Conservation (phyloP, 2,797 vertebrate genomes). For the Cyclopterus lumpus region DNA sequence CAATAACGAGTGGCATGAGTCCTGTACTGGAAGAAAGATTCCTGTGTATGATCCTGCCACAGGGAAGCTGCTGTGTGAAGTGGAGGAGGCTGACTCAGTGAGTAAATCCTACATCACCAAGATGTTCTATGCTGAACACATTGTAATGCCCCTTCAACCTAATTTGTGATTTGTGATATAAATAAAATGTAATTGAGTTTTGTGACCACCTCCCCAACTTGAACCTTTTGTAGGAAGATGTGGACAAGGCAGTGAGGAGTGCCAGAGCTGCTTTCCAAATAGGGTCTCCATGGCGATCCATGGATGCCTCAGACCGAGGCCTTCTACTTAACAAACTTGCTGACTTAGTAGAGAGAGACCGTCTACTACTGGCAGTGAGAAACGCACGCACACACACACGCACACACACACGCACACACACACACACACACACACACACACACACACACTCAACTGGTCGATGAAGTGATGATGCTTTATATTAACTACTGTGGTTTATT, state of each 20-base stretch:
- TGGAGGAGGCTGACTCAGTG: conserved; percentile 90
- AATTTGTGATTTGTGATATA: not conserved
- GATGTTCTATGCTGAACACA: not conserved
- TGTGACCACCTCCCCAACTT: not conserved
- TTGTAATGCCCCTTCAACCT: not conserved
- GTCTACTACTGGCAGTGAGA: conserved; percentile 87
- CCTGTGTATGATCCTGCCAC: conserved; percentile 87
- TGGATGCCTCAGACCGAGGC: conserved; percentile 90
- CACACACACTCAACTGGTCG: not conserved
- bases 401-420: no score
- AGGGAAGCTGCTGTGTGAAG: conserved; percentile 88
- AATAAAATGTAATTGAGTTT: not conserved
- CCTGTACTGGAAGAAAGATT: conserved; percentile 87
- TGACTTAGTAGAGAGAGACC: conserved; percentile 89
- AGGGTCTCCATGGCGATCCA: conserved; percentile 89
- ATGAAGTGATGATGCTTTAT: rapidly evolving
- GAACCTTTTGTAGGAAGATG: conserved; percentile 79
- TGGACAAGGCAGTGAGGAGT: conserved; percentile 88
- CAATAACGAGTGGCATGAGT: conserved; percentile 90
- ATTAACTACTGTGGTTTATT: not conserved
- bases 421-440: no score
- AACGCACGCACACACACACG: no score
- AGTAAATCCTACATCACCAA: not conserved
- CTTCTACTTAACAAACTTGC: conserved; percentile 86
- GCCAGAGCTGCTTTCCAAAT: conserved; percentile 89